These are phyloP conservation scores for Lasioglossum leucozonium DNA, from an alignment of 2,888 invertebrate species.

Conservation along the genomic window DNA sequence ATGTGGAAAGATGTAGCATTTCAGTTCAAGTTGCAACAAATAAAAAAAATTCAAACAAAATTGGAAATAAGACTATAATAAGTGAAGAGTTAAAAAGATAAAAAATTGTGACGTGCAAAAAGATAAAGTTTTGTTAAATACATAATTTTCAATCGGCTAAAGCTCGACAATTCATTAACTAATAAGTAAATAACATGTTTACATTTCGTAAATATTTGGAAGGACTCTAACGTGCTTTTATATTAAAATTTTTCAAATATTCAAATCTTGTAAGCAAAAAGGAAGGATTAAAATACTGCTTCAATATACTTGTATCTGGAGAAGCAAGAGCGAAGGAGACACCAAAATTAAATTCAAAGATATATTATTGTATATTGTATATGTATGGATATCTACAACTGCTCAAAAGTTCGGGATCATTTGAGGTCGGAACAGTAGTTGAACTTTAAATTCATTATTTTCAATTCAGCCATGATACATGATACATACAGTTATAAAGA, in stretches of 20 bases:
- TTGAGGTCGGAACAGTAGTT: neutral
- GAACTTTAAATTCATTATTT: no score
- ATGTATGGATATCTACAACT: neutral
- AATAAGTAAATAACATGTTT: neutral
- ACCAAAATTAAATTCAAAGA: neutral
- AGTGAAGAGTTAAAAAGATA: neutral
- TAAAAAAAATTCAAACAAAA: neutral
- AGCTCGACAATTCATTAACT: neutral
- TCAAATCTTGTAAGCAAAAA: neutral
- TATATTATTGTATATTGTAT: slow-evolving; percentile 10
- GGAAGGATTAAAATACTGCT: neutral
- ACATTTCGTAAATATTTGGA: neutral
- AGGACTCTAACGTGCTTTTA: neutral
- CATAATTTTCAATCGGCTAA: neutral
- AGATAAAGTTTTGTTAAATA: neutral
- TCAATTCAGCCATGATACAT: neutral
- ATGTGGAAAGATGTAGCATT: neutral
- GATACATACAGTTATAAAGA: no score
- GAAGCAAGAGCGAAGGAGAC: neutral
- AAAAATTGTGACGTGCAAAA: neutral
- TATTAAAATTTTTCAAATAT: neutral
- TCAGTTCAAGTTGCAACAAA: neutral
- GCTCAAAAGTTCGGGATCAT: slow-evolving; percentile 1
- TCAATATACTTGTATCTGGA: neutral
- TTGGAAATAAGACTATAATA: neutral